phyloP scores from a whole-genome alignment of 2,888 invertebrate genomes.

The Cepaea hortensis region DNA sequence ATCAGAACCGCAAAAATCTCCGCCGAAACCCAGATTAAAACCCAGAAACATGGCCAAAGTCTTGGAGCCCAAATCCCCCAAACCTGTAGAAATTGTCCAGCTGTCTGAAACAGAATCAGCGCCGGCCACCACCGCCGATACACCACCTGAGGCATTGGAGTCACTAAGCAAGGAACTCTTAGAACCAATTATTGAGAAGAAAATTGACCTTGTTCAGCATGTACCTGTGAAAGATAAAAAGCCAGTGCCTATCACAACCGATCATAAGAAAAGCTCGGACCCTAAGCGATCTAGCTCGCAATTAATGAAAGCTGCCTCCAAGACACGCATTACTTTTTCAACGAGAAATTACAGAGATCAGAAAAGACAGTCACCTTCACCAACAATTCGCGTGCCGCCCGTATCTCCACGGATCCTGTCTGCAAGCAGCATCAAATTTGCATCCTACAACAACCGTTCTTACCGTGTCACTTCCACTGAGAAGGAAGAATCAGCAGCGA shows the following conservation, averaged over 20 bases:
- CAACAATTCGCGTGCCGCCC: neutral
- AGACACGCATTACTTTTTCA: neutral
- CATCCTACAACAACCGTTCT: slow-evolving; percentile 18
- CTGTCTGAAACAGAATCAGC: neutral
- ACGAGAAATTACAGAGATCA: neutral
- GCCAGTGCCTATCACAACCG: neutral
- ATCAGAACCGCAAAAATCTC: neutral
- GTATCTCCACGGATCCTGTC: neutral
- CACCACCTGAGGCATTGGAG: neutral
- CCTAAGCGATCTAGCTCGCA: slow-evolving; percentile 3
- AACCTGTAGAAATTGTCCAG: neutral
- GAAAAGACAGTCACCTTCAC: neutral
- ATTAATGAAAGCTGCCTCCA: neutral
- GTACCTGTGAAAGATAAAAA: neutral
- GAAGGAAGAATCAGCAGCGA: neutral
- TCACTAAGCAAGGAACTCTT: neutral
- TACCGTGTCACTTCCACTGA: slow-evolving; percentile 24
- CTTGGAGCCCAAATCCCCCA: neutral
- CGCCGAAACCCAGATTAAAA: neutral
- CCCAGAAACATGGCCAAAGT: neutral
- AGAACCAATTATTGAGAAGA: neutral
- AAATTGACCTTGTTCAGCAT: neutral
- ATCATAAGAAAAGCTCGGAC: neutral
- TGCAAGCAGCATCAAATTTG: slow-evolving; percentile 14
- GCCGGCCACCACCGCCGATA: neutral